Evolutionary conservation across 2,888 invertebrate species (phyloP).

Genomic region (Oxycera nigricornis): DNA sequence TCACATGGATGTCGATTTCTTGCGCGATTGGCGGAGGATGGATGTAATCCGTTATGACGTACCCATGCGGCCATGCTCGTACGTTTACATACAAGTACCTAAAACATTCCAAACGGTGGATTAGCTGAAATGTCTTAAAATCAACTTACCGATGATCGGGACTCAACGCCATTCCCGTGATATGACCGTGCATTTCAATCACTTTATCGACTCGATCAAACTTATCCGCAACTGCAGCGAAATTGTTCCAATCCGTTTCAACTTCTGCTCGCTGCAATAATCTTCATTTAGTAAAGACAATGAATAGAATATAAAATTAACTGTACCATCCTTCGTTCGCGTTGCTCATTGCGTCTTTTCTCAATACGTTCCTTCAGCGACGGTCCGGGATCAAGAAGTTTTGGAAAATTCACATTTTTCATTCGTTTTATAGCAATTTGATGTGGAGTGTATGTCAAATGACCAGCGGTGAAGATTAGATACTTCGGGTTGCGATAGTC

Average conservation of each 20-base stretch:
- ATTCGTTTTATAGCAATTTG: slow-evolving; percentile 82
- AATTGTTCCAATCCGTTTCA: slow-evolving; percentile 74
- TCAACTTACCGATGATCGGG: slow-evolving; percentile 73
- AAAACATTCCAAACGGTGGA: no score
- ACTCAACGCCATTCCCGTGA: slow-evolving; percentile 85
- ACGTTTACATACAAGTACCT: slow-evolving; percentile 84
- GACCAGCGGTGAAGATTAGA: slow-evolving; percentile 83
- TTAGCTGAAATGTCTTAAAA: background rate
- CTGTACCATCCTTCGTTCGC: slow-evolving; percentile 55
- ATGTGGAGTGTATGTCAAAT: slow-evolving; percentile 84
- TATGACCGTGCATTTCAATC: slow-evolving; percentile 84
- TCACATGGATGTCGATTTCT: slow-evolving; percentile 87
- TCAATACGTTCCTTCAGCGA: slow-evolving; percentile 72
- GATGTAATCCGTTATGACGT: slow-evolving; percentile 75
- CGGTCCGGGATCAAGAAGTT: slow-evolving; percentile 72
- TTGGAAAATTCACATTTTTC: slow-evolving; percentile 72
- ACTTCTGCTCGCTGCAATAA: slow-evolving; percentile 45
- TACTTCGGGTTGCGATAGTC: slow-evolving; percentile 69
- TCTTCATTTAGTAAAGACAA: slow-evolving; percentile 41
- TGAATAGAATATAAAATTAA: slow-evolving; percentile 21
- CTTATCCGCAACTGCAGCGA: slow-evolving; percentile 71
- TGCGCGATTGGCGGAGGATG: slow-evolving; percentile 85
- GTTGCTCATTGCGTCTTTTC: slow-evolving; percentile 65
- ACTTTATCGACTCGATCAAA: slow-evolving; percentile 80
- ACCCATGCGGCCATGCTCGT: slow-evolving; percentile 81